Base-by-base conservation (phyloP, 2,888 invertebrate genomes). In the Heliconius hortense region DNA sequence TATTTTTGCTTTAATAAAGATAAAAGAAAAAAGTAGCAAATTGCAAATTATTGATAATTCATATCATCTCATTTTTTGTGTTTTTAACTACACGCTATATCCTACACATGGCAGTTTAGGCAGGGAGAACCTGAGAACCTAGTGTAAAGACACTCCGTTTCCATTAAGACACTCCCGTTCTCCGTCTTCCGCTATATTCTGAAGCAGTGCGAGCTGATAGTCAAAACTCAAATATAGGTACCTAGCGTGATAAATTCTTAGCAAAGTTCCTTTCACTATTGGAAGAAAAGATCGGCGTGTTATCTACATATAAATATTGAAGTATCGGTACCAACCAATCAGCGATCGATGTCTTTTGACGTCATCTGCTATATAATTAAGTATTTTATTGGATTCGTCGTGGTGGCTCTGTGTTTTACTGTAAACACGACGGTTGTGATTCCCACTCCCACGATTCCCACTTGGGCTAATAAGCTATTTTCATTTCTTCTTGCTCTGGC, bases 251-350 rank as follows among this genome's bases (percentile, higher is more conserved):
- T 73, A 73, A 73, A 73, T 67, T 74, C 10, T n/a, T 10, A 59
- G 24, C 35, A 26, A 68, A 15, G 21, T 72, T 72, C 63, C 53
- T 70, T 64, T 74, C 62, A 48, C 78, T 72, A 78, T 76, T 78
- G 73, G 63, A 75, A 73, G 66, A 63, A 63, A 64, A 78, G 69
- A 76, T 72, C 28, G 24, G 13, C 68, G 31, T 31, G 31, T 74
- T 74, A 74, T 69, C 74, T 31, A 48, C 53, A n/a, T 53, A 74
- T 63, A 74, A 74, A 74, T 62, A 69, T 68, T 74, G 31, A 69
- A 66, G 56, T 39, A 62, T 10, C 56, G 62, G 72, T 43, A 26
- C 63, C 63, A 60, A 63, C 76, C 74, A 76, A 78, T 76, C 78
- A 75, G 71, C 67, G 71, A 59, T 68, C 69, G 59, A 18, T 53